Evolutionary conservation across 2,888 invertebrate species (phyloP), one percentile per base, ranked within the genome.

Genomic region (Agriopis marginaria): DNA sequence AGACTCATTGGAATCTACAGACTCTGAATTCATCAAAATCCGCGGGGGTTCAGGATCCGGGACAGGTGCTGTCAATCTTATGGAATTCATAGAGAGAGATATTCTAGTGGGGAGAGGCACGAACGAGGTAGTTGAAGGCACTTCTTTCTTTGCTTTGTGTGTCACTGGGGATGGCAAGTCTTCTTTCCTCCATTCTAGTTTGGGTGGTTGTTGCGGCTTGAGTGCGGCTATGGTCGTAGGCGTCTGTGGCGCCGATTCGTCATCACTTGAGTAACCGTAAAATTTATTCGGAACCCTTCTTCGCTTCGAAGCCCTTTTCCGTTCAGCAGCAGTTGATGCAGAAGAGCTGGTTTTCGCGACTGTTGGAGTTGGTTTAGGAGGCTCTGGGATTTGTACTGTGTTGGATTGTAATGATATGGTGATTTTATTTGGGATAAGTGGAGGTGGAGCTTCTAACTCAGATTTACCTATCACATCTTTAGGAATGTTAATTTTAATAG

Each of bases 211-310:
- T 76, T 95, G 95, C 2, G 96, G 96, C 80, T 94, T 88, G 17
- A 91, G 79, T 70, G 92, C 96, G 14, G 95, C 93, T 32, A 83
- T 74, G 11, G 95, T 91, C 39, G 95, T 90, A 1, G 75, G 73
- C 11, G 73, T 74, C 70, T 94, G 94, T 61, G 84, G 74, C 42
- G 75, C 40, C 66, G 88, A 94, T 73, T 98, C 98, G 79, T 98
- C 98, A 77, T 97, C 98, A 85, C 97, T 97, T 0, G 97, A 97
- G 85, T 98, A 98, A 0, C 98, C 98, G 83, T 98, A 98, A 86
- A 98, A 98, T 82, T 96, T 97, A 82, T 98, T 98, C 0, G 97
- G 98, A 42, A 97, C 96, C 51, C 98, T 91, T 79, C 97, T 95
- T 70, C 98, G 95, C 88, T 98, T 97, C 0, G 98, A 98, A 1